These are phyloP conservation scores for Serranus cabrilla DNA, from an alignment of 2,797 vertebrate genomes.

Conservation along the genomic window DNA sequence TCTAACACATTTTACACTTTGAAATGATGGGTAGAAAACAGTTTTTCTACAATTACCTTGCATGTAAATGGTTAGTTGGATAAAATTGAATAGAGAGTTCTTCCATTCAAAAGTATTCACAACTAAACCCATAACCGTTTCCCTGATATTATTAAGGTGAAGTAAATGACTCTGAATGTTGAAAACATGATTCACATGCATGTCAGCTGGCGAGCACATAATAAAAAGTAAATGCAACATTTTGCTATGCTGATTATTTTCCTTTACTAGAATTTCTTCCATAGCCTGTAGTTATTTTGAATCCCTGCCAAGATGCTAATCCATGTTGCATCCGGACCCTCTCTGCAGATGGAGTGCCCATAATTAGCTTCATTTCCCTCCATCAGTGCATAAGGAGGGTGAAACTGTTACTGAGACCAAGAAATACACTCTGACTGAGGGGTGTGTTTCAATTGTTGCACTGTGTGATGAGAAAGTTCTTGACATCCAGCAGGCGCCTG, in stretches of 20 bases:
- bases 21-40: background rate
- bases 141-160: background rate
- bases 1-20: background rate
- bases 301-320: constrained; percentile 64
- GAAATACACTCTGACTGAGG: constrained; percentile 38
- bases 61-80: background rate
- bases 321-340: constrained; percentile 48
- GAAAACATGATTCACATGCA: constrained; percentile 3
- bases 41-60: background rate
- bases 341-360: constrained; percentile 54
- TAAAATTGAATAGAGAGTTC: background rate
- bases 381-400: constrained; percentile 51
- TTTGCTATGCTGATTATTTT: constrained; percentile 49
- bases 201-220: constrained; percentile 6
- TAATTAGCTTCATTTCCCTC: constrained; percentile 72
- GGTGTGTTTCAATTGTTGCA: constrained; percentile 21
- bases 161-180: background rate
- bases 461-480: constrained; percentile 50
- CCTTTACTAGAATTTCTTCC: constrained; percentile 34
- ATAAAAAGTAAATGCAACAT: constrained; percentile 21
- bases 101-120: background rate
- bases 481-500: constrained; percentile 37
- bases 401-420: constrained; percentile 45
- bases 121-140: background rate
- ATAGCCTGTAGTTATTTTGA: constrained; percentile 53